phyloP scores from a whole-genome alignment of 2,113 vertebrate species.

The Petroica traversi region DNA sequence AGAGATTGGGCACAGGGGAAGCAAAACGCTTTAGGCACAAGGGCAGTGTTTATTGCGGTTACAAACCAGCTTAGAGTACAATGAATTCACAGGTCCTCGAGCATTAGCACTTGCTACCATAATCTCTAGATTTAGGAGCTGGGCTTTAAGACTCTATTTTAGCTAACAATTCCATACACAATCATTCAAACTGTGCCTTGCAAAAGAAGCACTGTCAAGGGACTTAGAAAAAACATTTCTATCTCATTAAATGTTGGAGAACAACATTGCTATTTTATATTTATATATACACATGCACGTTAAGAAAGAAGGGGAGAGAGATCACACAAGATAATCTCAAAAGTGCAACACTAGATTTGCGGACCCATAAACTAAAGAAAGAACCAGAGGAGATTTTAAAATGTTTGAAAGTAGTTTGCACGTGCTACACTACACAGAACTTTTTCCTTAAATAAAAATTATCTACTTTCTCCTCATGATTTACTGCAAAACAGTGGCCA shows the following conservation, averaged over 20 bases:
- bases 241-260: background rate
- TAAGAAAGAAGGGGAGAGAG: background rate
- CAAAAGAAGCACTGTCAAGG: background rate
- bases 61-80: background rate
- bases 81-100: background rate
- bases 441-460: background rate
- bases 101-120: background rate
- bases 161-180: background rate
- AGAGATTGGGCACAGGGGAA: background rate
- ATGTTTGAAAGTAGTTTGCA: background rate
- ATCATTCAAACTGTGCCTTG: background rate
- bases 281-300: background rate
- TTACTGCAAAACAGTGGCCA: constrained; percentile 3
- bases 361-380: background rate
- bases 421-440: background rate
- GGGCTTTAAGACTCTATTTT: background rate
- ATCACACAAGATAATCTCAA: background rate
- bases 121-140: background rate
- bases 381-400: background rate
- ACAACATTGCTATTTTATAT: background rate
- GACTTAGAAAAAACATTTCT: background rate
- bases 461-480: background rate
- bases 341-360: background rate
- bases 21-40: background rate
- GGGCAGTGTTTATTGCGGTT: background rate